Percentiles rank a stretch among this genome's conserved stretches.
These are phyloP conservation scores for Pelodiscus sinensis DNA, from an alignment of 2,113 vertebrate genomes.

Conservation along the genomic window DNA sequence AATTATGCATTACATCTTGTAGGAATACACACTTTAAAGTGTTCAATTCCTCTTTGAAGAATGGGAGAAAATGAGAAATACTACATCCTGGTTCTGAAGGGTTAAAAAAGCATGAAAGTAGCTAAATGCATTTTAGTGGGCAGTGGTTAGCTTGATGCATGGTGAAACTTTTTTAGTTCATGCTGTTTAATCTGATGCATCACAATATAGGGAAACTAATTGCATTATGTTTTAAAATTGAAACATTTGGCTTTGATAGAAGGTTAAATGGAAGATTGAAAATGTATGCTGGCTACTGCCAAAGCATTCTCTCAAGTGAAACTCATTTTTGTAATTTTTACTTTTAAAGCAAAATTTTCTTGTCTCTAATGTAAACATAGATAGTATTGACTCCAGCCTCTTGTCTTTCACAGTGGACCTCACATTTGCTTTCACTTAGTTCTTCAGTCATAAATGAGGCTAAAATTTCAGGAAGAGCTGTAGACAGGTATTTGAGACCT, in stretches of 20 bases:
- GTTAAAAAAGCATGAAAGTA: constrained; percentile 87
- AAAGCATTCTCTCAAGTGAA: constrained; percentile 42
- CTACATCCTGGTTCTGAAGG: constrained; percentile 80
- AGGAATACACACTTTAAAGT: constrained; percentile 50
- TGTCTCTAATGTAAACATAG: not conserved
- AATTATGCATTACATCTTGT: constrained; percentile 9
- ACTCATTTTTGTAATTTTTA: not conserved
- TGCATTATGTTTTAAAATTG: constrained; percentile 41
- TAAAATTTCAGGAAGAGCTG: not conserved
- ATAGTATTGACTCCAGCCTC: not conserved
- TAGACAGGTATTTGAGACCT: not conserved
- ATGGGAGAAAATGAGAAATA: constrained; percentile 29
- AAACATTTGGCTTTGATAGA: constrained; percentile 12
- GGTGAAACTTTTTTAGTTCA: constrained; percentile 78
- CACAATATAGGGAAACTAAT: constrained; percentile 43
- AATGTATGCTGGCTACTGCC: not conserved
- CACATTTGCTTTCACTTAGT: not conserved
- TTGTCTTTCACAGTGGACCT: not conserved
- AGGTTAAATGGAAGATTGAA: not conserved
- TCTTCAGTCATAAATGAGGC: constrained; percentile 9
- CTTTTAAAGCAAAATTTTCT: constrained; percentile 16
- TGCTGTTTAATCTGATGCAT: constrained; percentile 71
- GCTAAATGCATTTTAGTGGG: constrained; percentile 79
- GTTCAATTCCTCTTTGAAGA: constrained; percentile 7
- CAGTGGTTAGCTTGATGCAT: constrained; percentile 82